Evolutionary conservation across 2,797 vertebrate species (phyloP).

Genomic region (Chaunax sp.): DNA sequence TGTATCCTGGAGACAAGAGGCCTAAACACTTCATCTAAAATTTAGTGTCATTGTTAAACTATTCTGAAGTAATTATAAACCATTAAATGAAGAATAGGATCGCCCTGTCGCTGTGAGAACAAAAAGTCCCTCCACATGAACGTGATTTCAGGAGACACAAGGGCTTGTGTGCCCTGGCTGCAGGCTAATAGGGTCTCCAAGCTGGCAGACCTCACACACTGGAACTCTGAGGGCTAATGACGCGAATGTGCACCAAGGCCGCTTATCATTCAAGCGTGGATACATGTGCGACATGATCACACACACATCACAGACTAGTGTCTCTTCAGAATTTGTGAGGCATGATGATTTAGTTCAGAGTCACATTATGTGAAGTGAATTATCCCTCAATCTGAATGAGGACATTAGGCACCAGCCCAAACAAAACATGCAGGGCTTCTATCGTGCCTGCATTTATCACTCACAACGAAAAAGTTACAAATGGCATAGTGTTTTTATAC

Average conservation of each 20-base stretch:
- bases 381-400: conserved; percentile 68
- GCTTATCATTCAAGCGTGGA: conserved; percentile 53
- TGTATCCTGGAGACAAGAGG: conserved; percentile 69
- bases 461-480: conserved; percentile 1
- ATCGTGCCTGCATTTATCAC: conserved; percentile 11
- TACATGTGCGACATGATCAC: conserved; percentile 35
- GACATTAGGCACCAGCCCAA: conserved; percentile 58
- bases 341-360: conserved; percentile 77
- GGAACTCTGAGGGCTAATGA: conserved; percentile 62
- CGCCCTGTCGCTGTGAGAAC: conserved; percentile 68
- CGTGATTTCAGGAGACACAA: conserved; percentile 72
- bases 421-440: conserved; percentile 34
- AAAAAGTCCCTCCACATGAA: conserved; percentile 79
- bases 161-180: conserved; percentile 57
- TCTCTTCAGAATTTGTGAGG: conserved; percentile 60
- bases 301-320: conserved; percentile 23
- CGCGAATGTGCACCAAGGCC: conserved; percentile 68
- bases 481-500: neutral
- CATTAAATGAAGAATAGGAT: conserved; percentile 76
- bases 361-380: conserved; percentile 73
- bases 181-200: conserved; percentile 53
- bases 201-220: conserved; percentile 61
- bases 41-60: conserved; percentile 72
- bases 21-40: conserved; percentile 76
- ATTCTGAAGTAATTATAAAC: conserved; percentile 77